phyloP scores from a whole-genome alignment of 64 coral and sea anemone species.

The Dendronephthya gigantea region DNA sequence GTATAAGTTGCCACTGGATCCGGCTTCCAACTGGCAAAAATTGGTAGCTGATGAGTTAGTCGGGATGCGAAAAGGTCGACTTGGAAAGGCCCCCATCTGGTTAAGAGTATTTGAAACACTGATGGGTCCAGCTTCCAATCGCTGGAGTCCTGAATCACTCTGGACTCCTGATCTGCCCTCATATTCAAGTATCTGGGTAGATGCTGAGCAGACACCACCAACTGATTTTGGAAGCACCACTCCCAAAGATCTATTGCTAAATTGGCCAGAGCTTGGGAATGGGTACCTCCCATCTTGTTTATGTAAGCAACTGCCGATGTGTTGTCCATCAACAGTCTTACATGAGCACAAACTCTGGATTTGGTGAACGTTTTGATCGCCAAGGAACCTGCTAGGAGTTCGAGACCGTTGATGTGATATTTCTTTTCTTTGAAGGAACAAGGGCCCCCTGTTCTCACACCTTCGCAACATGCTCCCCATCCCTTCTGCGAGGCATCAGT shows the following conservation, averaged over 20 bases:
- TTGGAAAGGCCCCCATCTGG: neutral
- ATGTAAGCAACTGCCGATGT: neutral
- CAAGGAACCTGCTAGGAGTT: too few relatives aligned
- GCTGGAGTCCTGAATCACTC: slow-evolving; percentile 7
- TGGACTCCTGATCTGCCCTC: neutral
- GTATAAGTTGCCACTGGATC: neutral
- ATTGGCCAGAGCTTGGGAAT: neutral
- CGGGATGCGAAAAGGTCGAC: neutral
- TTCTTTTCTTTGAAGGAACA: slow-evolving; percentile 7
- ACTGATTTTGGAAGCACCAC: neutral
- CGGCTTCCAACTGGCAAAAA: neutral
- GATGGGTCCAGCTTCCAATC: neutral
- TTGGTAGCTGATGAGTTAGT: neutral
- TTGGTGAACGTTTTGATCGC: neutral
- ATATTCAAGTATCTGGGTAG: neutral
- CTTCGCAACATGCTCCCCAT: slow-evolving; percentile 41
- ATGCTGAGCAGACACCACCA: neutral
- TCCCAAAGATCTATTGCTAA: neutral
- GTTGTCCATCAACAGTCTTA: neutral
- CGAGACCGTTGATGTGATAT: neutral
- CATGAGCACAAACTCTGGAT: neutral
- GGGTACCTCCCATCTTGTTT: neutral
- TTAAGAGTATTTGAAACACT: neutral
- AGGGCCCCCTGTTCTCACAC: slow-evolving; percentile 17
- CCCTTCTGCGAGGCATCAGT: slow-evolving; percentile 35